Conservation (phyloP, 2,888 invertebrate genomes). For the Lapara coniferarum region DNA sequence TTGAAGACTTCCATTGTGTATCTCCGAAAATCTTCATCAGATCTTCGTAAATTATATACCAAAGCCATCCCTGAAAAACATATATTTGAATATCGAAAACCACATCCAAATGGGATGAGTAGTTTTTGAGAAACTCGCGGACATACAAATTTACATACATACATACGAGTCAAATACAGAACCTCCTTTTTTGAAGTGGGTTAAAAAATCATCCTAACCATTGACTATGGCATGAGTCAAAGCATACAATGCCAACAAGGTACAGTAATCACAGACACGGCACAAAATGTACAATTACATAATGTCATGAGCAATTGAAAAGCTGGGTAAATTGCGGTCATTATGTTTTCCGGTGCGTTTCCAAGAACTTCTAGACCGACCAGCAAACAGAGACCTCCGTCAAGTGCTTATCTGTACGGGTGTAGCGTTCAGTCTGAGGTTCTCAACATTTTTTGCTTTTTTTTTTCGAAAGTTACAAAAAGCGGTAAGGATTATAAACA, state of each 20-base stretch:
- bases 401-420: slow-evolving; percentile 8
- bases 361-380: slow-evolving; percentile 50
- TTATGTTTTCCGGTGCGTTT: slow-evolving; percentile 62
- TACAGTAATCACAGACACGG: not conserved
- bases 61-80: no score
- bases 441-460: not conserved
- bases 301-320: slow-evolving; percentile 47
- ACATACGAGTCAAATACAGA: no score
- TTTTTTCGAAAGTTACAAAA: no score
- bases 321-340: slow-evolving; percentile 50
- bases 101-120: no score
- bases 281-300: slow-evolving; percentile 23
- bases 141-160: no score
- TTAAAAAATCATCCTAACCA: not conserved
- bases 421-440: not conserved
- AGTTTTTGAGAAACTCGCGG: no score
- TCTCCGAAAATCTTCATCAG: no score
- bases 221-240: not conserved
- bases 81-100: no score
- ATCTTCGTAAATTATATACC: no score
- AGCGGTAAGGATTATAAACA: no score
- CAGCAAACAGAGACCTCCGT: not conserved
- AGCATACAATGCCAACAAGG: slow-evolving; percentile 21
- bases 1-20: no score
- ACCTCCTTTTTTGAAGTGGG: no score